Base-by-base conservation (phyloP, 2,113 vertebrate genomes). In the Psittacula cyanocephala region DNA sequence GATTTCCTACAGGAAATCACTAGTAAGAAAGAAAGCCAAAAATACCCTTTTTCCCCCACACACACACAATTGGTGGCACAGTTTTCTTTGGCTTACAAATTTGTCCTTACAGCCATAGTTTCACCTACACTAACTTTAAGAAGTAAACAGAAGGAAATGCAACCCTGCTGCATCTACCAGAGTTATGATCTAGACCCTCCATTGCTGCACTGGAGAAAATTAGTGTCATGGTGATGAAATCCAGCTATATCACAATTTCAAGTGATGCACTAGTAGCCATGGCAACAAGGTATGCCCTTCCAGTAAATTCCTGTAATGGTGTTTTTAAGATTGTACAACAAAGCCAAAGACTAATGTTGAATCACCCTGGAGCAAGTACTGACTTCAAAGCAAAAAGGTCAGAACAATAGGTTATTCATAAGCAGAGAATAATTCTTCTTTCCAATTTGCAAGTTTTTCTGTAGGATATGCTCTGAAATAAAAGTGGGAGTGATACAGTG, bases 241-340 rank as follows among this genome's bases (percentile, higher is more conserved):
- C 72, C 78, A 91, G 67, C 81, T 74, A 74, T 75, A 81, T 94
- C 43, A 49, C 70, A 93, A 77, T 96, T 95, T 69, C 75, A 82
- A 86, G 78, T 70, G 89, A 92, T 97, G 78, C 76, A 84, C 63
- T 60, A 80, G 78, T 93, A 91, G 79, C 77, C 80, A 91, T 91
- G 85, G 85, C 43, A 95, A 97, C 86, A 81, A 96, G 87, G 74
- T 75, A 65, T 88, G 95, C 95, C 91, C 64, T 96, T 92, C 87
- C 93, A 94, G 88, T 83, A 92, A 94, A 92, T 95, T 92, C 29
- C 37, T 95, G 28, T 88, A 80, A 85, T 84, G 52, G 46, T 91
- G 64, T 83, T 95, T 95, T 94, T 93, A 96, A 95, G 94, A 95
- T 83, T 94, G 67, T 53, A 91, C 93, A 96, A 95, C 53, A 97